phyloP scores from a whole-genome alignment of 2,113 vertebrate species.

The Piaya cayana region DNA sequence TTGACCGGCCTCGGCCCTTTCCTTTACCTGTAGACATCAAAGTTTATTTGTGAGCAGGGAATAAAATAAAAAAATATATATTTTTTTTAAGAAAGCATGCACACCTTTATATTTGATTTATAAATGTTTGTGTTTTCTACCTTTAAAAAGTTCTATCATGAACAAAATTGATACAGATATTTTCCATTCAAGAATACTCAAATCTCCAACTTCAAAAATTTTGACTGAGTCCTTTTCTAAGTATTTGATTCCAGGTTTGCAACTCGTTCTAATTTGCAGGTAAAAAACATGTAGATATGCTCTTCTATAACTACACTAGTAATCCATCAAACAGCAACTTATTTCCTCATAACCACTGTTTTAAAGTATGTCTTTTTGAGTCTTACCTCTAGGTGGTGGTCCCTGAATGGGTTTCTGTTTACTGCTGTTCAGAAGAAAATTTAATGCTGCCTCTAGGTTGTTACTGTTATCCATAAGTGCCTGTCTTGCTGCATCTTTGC shows the following conservation, averaged over 20 bases:
- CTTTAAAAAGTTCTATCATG: background rate
- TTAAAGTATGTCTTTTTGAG: background rate
- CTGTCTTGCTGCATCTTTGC: slow-evolving; percentile 91
- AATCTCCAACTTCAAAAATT: background rate
- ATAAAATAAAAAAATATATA: background rate
- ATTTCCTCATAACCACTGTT: background rate
- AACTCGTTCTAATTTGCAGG: background rate
- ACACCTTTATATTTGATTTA: background rate
- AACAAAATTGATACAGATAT: background rate
- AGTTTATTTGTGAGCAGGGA: background rate
- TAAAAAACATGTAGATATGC: background rate
- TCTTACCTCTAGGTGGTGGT: slow-evolving; percentile 82
- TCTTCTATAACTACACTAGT: background rate
- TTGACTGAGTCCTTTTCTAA: background rate
- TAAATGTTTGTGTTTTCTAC: background rate
- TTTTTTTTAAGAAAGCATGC: background rate
- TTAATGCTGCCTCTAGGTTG: slow-evolving; percentile 93
- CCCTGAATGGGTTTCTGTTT: slow-evolving; percentile 79
- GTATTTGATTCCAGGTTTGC: background rate
- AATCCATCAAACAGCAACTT: background rate
- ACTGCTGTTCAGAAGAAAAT: slow-evolving; percentile 86
- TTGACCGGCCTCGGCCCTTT: slow-evolving; percentile 86
- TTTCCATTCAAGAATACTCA: background rate
- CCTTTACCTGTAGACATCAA: slow-evolving; percentile 79
- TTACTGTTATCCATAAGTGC: slow-evolving; percentile 96